phyloP scores from a whole-genome alignment of 2,113 vertebrate species.

The Coturnix japonica region DNA sequence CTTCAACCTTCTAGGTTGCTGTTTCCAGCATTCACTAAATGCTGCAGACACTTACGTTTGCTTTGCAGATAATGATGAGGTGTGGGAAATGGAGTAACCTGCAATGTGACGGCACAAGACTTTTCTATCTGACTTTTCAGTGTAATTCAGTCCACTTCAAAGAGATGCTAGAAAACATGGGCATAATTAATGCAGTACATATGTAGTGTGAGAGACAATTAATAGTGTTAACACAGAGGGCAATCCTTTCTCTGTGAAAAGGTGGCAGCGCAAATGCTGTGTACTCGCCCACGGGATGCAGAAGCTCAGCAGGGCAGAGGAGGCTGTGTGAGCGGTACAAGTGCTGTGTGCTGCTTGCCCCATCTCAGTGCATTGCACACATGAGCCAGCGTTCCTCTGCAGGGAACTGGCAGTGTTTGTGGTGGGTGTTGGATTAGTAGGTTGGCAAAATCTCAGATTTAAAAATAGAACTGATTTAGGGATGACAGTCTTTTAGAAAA shows the following conservation, averaged over 20 bases:
- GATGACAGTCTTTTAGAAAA: constrained; percentile 16
- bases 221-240: fast-evolving
- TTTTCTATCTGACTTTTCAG: background rate
- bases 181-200: fast-evolving
- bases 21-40: fast-evolving
- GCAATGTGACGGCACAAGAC: background rate
- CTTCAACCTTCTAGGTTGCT: background rate
- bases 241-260: background rate
- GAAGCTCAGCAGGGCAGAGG: background rate
- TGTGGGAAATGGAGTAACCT: background rate
- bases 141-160: background rate
- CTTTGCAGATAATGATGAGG: background rate
- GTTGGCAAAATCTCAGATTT: background rate
- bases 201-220: background rate
- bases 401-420: background rate
- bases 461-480: constrained; percentile 1
- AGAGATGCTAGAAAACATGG: background rate
- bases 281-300: fast-evolving
- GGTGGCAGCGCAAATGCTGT: background rate
- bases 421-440: background rate
- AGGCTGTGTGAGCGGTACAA: background rate
- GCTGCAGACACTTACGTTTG: fast-evolving
- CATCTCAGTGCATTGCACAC: fast-evolving
- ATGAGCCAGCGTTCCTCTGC: background rate
- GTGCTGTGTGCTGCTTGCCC: background rate